These are phyloP conservation scores for Ctenopoma kingsleyae DNA, from an alignment of 2,797 vertebrate genomes.

Conservation along the genomic window DNA sequence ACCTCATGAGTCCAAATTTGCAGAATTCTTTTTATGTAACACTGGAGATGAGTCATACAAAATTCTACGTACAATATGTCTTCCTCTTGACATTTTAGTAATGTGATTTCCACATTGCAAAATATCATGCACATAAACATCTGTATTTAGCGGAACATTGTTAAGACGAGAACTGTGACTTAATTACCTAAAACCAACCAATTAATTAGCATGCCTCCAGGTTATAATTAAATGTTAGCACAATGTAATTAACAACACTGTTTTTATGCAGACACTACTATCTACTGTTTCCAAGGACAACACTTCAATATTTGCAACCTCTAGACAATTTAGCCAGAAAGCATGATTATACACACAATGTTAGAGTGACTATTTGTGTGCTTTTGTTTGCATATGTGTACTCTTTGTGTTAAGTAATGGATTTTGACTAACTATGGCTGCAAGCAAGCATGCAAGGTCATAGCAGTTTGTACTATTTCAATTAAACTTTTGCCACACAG, in stretches of 20 bases:
- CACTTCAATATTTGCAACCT: slow-evolving; percentile 26
- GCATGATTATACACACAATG: slow-evolving; percentile 22
- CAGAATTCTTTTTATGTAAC: neutral
- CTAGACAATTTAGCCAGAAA: slow-evolving; percentile 41
- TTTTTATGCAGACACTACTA: slow-evolving; percentile 24
- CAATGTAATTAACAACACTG: slow-evolving; percentile 46
- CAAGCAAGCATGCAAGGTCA: slow-evolving; percentile 2
- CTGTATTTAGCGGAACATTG: slow-evolving; percentile 8
- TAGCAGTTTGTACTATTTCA: neutral
- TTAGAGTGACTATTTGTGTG: neutral
- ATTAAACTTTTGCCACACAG: neutral
- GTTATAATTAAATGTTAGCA: slow-evolving; percentile 55
- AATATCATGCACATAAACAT: slow-evolving; percentile 3
- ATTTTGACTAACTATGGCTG: slow-evolving; percentile 24
- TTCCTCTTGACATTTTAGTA: slow-evolving; percentile 7
- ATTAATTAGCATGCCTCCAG: slow-evolving; percentile 55
- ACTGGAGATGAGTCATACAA: neutral
- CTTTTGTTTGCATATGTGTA: neutral
- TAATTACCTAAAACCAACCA: slow-evolving; percentile 54
- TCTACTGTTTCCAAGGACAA: slow-evolving; percentile 40
- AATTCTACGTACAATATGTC: neutral
- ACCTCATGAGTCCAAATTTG: neutral
- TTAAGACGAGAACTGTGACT: slow-evolving; percentile 24
- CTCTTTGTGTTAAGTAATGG: slow-evolving; percentile 8
- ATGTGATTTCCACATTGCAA: slow-evolving; percentile 10